These are phyloP conservation scores for Alectoris magna DNA, from an alignment of 2,797 vertebrate species.

Conservation along the genomic window DNA sequence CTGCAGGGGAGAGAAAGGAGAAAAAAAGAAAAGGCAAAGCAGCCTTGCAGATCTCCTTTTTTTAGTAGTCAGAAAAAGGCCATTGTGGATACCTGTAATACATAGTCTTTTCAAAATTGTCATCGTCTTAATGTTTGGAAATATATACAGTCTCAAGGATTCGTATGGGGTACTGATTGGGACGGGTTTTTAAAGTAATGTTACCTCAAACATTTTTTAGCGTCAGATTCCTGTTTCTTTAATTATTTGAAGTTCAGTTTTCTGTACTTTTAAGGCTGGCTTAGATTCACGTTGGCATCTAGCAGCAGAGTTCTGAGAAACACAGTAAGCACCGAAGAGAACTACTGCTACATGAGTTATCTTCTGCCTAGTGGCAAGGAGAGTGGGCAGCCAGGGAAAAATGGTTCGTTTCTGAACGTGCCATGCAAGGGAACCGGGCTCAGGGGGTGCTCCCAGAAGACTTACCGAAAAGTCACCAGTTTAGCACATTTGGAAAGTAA, in stretches of 20 bases:
- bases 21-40: not conserved
- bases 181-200: constrained; percentile 1
- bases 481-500: not conserved
- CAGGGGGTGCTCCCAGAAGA: not conserved
- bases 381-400: not conserved
- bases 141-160: not conserved
- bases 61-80: not conserved
- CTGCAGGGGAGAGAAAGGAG: not conserved
- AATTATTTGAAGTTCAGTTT: constrained; percentile 43
- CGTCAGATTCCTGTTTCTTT: constrained; percentile 32
- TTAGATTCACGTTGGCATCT: constrained; percentile 30
- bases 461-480: not conserved
- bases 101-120: constrained; percentile 12
- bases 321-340: not conserved
- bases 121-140: not conserved
- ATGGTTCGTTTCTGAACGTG: not conserved
- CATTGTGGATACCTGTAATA: not conserved
- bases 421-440: not conserved
- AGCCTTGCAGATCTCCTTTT: not conserved
- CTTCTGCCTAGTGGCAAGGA: constrained; percentile 1
- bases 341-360: not conserved
- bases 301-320: constrained; percentile 34
- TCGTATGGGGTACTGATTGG: constrained; percentile 3
- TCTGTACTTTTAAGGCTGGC: constrained; percentile 33
- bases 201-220: constrained; percentile 16